Evolutionary conservation across 2,797 vertebrate genomes (phyloP).

Genomic region (Selene dorsalis): DNA sequence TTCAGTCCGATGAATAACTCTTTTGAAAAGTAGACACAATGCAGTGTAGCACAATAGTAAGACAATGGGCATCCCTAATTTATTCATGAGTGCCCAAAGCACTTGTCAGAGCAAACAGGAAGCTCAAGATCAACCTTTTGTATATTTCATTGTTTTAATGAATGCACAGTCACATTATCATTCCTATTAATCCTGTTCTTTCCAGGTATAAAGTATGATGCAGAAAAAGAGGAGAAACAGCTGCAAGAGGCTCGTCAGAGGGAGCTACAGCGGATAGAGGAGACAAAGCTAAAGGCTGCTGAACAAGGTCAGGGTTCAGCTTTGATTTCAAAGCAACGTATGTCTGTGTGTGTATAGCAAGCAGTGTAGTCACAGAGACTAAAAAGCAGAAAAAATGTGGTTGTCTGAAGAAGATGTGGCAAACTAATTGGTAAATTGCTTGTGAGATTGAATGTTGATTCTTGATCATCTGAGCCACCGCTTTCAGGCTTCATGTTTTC

Average conservation of each 20-base stretch:
- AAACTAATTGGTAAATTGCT: constrained; percentile 11
- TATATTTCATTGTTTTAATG: constrained; percentile 12
- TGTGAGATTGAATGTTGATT: constrained; percentile 35
- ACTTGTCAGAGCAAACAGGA: constrained; percentile 16
- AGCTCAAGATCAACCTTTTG: constrained; percentile 1
- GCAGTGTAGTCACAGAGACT: background rate
- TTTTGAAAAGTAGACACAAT: background rate
- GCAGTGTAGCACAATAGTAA: background rate
- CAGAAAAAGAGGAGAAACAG: constrained; percentile 94
- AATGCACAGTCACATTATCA: background rate
- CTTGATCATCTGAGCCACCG: background rate
- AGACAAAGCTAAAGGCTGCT: constrained; percentile 94
- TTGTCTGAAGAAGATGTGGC: background rate
- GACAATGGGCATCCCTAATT: constrained; percentile 8
- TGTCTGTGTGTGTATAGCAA: constrained; percentile 7
- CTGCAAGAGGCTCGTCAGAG: constrained; percentile 92
- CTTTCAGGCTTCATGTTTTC: constrained; percentile 12
- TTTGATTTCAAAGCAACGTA: constrained; percentile 6
- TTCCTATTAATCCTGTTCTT: background rate
- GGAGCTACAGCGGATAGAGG: constrained; percentile 96
- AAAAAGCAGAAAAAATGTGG: background rate
- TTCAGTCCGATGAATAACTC: background rate
- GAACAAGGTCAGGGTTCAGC: constrained; percentile 86
- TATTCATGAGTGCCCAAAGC: constrained; percentile 44
- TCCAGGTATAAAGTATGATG: constrained; percentile 95